Base-by-base conservation (phyloP, 1,140 invertebrate genomes). In the Ruditapes philippinarum region DNA sequence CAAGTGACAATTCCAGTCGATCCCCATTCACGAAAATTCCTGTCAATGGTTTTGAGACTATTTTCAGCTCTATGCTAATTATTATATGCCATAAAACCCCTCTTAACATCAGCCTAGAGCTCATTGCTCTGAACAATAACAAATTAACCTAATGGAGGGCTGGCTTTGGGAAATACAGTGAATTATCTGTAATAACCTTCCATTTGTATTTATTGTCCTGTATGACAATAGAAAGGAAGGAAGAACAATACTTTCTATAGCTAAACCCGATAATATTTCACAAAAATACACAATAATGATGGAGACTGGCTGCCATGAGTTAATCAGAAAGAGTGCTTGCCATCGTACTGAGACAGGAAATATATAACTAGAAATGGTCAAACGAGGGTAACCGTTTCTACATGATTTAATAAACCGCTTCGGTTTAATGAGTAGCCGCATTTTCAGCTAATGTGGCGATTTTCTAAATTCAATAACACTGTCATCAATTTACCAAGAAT, bases 141-240 rank as follows among this genome's bases (percentile, higher is more conserved):
- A 86, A 86, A 86, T 86, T 86, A 86, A 42, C 70, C 83, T 86
- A 86, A 86, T 86, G 83, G 83, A 86, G 54, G 40, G 60, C 25
- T 36, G 42, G 62, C 60, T 45, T 40, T 45, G 81, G 81, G 81
- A 83, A 83, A 83, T 83, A 83, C n/a, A 73, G 54, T 38, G 65
- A 70, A 70, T 51, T 70, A 70, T 65, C 42, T 17, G 65, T 70
- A 70, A 83, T 83, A 83, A 70, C 65, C 81, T 42, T 83, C 81
- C 81, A 83, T 83, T 83, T 83, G 81, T 83, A 62, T 68, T 83
- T 83, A 83, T 83, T 83, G 81, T 83, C 38, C 0, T 45, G 36
- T 33, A 22, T 73, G 81, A 83, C 81, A 83, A 36, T 45, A 51
- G 12, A 83, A 40, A 49, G 81, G 62, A 83, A 83, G 60, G 22